Percentiles rank a stretch among this genome's conserved stretches.
phyloP scores from a whole-genome alignment of 1,140 invertebrate genomes.

The Tetramorium parvispinum region DNA sequence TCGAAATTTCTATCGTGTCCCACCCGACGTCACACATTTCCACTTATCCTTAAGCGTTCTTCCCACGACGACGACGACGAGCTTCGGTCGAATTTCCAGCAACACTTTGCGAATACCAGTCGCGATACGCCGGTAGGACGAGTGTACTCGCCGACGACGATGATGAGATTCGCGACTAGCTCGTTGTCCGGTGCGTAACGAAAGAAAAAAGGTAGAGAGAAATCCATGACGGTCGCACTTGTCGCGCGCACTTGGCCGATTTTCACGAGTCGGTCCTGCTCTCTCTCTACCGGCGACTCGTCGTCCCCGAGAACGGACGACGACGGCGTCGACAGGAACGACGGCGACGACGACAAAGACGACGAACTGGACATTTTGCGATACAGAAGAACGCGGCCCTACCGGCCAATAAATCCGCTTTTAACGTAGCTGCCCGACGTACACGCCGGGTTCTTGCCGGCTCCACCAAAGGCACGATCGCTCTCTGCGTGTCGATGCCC shows the following conservation, averaged over 20 bases:
- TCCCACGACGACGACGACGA: constrained; percentile 12
- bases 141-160: constrained; percentile 34
- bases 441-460: constrained; percentile 80
- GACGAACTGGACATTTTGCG: constrained; percentile 55
- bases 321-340: neutral
- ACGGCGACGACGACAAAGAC: neutral
- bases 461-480: constrained; percentile 80
- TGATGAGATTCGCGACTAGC: neutral
- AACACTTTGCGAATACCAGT: constrained; percentile 36
- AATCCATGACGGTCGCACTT: constrained; percentile 1
- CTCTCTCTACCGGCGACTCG: constrained; percentile 11
- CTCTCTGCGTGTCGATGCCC: constrained; percentile 75
- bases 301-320: neutral
- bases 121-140: constrained; percentile 15
- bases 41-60: constrained; percentile 48
- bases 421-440: constrained; percentile 71
- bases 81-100: constrained; percentile 8
- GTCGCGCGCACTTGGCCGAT: constrained; percentile 42
- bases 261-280: constrained; percentile 19
- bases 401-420: constrained; percentile 71
- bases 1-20: constrained; percentile 21
- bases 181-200: neutral
- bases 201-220: neutral
- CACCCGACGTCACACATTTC: constrained; percentile 48
- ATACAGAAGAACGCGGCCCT: constrained; percentile 55